Evolutionary conservation across 2,888 invertebrate species (phyloP).

Genomic region (Troides helena): DNA sequence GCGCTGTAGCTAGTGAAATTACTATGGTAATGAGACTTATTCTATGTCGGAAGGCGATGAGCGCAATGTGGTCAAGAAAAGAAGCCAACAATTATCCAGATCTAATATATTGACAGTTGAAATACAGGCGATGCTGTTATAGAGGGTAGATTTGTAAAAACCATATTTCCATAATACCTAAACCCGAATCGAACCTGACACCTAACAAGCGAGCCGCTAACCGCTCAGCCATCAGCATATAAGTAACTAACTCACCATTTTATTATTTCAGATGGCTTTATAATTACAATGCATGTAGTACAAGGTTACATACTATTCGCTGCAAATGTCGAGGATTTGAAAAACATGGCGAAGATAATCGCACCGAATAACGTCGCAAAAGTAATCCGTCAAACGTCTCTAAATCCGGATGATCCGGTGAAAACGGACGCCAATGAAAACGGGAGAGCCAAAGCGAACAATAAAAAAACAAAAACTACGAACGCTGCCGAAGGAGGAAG

Average conservation of each 20-base stretch:
- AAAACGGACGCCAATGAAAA: not conserved
- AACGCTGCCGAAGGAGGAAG: not conserved
- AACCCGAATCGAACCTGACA: too few relatives aligned
- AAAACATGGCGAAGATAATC: conserved; percentile 9
- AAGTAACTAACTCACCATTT: not conserved
- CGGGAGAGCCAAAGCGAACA: not conserved
- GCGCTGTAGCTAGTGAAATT: too few relatives aligned
- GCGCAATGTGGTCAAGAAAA: too few relatives aligned
- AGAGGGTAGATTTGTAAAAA: too few relatives aligned
- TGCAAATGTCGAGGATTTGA: conserved; percentile 13
- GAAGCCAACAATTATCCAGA: too few relatives aligned
- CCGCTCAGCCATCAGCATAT: too few relatives aligned
- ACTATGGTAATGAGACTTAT: too few relatives aligned
- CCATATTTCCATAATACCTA: too few relatives aligned
- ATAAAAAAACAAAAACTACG: not conserved
- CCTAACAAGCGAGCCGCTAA: too few relatives aligned
- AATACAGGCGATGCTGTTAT: too few relatives aligned
- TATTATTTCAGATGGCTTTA: conserved; percentile 13
- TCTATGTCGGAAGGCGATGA: too few relatives aligned
- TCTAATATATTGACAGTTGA: too few relatives aligned
- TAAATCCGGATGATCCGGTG: not conserved
- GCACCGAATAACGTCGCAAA: not conserved
- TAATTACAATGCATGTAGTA: conserved; percentile 6
- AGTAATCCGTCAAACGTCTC: not conserved
- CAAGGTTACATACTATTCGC: conserved; percentile 17